Base-by-base conservation (phyloP, 2,888 invertebrate genomes). In the Clepsis dumicolana region DNA sequence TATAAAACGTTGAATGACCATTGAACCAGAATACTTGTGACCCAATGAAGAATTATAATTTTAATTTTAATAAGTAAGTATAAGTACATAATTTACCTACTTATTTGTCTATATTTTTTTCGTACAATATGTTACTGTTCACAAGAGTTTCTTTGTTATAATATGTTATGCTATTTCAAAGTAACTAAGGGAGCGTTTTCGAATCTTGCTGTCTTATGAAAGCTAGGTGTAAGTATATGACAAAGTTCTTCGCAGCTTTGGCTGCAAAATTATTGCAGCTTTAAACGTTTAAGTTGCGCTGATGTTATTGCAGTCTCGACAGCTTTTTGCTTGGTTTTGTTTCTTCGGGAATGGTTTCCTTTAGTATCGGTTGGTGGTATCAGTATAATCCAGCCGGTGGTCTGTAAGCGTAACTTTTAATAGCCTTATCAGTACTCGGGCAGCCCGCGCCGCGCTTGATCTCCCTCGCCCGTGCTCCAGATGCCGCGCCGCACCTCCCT, bases 341-440 rank as follows among this genome's bases (percentile, higher is more conserved):
- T 80, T 82, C 81, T 77, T 77, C 74, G 70, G 73, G 71, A 79
- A 79, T 78, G 79, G 72, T 81, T 85, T 88, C 77, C 83, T 85
- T 81, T 82, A 77, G 76, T 81, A 84, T 87, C 80, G 76, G 82
- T 82, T 79, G 78, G 80, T 80, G 79, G 80, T 85, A 84, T 88
- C 82, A 81, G 78, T 80, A 85, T 85, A 85, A 89, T 88, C 84
- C 88, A 83, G 80, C 74, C 83, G 77, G 81, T 81, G 82, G 84
- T 85, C 86, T 85, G 82, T 79, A 79, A 86, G 87, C 85, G 89
- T 89, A 90, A 93, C 88, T 93, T 93, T 90, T 91, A 91, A 93
- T 91, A 93, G 90, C 88, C 89, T 91, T 93, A 93, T 93, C 91
- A 86, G 89, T 85, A 79, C 84, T 82, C 80, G 77, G 80, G 81